Percentiles rank a stretch among this genome's conserved stretches.
Evolutionary conservation across 2,113 vertebrate species (phyloP).

Genomic region (Thinocorus orbignyianus): DNA sequence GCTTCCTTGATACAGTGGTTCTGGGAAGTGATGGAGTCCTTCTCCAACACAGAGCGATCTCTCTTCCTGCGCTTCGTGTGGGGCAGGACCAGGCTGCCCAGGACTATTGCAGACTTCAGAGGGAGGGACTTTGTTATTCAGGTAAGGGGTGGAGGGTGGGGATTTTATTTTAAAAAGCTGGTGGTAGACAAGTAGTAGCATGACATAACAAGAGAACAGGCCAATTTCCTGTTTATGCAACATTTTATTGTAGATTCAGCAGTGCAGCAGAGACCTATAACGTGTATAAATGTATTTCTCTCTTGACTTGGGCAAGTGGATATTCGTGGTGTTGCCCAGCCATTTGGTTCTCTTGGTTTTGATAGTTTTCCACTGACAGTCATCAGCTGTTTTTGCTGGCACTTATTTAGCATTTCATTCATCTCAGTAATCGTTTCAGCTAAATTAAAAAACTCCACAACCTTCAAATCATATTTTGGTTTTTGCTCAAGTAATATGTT

Average conservation of each 20-base stretch:
- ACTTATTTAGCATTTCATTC: not conserved
- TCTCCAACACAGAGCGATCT: constrained; percentile 95
- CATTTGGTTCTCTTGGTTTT: not conserved
- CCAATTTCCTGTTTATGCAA: not conserved
- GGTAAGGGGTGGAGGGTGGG: constrained; percentile 67
- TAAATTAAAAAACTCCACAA: not conserved
- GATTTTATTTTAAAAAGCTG: not conserved
- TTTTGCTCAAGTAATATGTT: not conserved
- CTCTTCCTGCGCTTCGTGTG: constrained; percentile 97
- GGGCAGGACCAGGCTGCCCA: constrained; percentile 95
- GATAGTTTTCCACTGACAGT: not conserved
- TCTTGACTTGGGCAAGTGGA: not conserved
- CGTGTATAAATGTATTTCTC: not conserved
- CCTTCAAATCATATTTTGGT: not conserved
- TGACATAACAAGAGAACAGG: not conserved
- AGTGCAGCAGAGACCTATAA: not conserved
- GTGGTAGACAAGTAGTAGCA: not conserved
- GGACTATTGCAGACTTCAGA: constrained; percentile 97
- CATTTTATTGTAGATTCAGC: not conserved
- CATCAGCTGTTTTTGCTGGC: not conserved
- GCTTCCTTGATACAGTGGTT: constrained; percentile 95
- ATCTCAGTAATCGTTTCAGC: not conserved
- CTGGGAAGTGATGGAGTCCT: constrained; percentile 99
- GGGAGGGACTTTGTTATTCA: constrained; percentile 97
- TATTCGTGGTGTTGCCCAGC: not conserved